Conservation (phyloP, 2,888 invertebrate species). For the Leptinotarsa haldemani region DNA sequence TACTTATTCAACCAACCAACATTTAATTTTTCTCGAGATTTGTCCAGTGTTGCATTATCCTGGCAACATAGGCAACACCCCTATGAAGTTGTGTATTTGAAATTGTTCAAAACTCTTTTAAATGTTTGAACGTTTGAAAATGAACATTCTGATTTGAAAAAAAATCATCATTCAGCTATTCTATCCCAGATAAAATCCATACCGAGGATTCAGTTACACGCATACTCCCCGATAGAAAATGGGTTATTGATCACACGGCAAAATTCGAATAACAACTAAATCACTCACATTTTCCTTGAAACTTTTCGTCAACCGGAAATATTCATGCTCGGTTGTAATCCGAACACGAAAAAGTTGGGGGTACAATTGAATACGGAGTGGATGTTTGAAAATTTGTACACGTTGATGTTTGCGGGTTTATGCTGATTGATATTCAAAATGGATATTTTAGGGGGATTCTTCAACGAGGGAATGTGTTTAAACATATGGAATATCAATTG, state of each 20-base stretch:
- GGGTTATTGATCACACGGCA: slow-evolving; percentile 3
- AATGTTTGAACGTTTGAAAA: too few species aligned
- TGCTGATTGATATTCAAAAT: slow-evolving; percentile 1
- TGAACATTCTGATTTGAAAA: too few species aligned
- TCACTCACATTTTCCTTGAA: not conserved
- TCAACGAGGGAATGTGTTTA: not conserved
- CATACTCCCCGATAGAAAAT: not conserved
- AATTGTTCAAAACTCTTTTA: too few species aligned
- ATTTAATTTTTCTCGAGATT: too few species aligned
- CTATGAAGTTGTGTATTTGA: too few species aligned
- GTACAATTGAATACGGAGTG: not conserved
- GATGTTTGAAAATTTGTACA: slow-evolving; percentile 1
- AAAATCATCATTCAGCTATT: too few species aligned
- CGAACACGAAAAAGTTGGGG: slow-evolving; percentile 2
- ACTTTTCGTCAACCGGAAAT: slow-evolving; percentile 5
- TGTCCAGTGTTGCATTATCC: too few species aligned
- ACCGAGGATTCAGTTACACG: not conserved
- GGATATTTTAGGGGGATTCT: not conserved
- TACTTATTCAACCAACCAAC: too few species aligned
- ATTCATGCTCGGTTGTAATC: not conserved
- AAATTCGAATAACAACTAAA: slow-evolving; percentile 13
- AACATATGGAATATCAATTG: not conserved
- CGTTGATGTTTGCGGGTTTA: not conserved
- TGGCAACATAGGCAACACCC: too few species aligned
- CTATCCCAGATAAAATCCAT: not conserved